Evolutionary conservation across 2,888 invertebrate genomes (phyloP), one percentile per base, ranked within the genome.

Genomic region (Drosophila anomelani): DNA sequence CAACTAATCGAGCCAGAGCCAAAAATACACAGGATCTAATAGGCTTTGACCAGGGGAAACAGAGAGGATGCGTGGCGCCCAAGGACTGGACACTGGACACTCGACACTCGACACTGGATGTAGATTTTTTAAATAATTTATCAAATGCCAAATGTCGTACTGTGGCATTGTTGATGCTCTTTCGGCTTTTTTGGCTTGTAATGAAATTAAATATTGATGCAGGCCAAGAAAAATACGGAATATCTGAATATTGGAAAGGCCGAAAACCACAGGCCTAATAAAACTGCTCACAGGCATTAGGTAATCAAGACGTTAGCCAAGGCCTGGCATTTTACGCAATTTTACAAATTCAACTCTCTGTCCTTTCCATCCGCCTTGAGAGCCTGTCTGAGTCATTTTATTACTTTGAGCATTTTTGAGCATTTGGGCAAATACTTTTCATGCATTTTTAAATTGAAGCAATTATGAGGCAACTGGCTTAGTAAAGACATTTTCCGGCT

Each of bases 131-230:
- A 55, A 85, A 88, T 88, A 75, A 88, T 84, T 85, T 77, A 84
- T 83, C 75, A 76, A 69, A 56, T 75, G 55, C 77, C 63, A 46
- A 53, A 34, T 72, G 70, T 70, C 71, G 4, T 60, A n/a, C 62
- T 56, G 51, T 43, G 66, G 61, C 81, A 79, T 84, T 81, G 81
- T 79, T 84, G 85, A 74, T 85, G 82, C 78, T 62, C 74, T 81
- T 72, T 62, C 66, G 74, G 72, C 68, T 77, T 76, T 78, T 78
- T 73, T 68, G 75, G 76, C 70, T 75, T 89, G 85, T 85, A 85
- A 87, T 85, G 76, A 84, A 88, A 85, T 85, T 85, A 88, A 81
- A 81, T 87, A 87, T 87, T 86, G 78, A 85, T 84, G 74, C 39
- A 20, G 66, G 20, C 49, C 47, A 32, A 49, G 61, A 72, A 71